Percentiles rank a stretch among this genome's conserved stretches.
Evolutionary conservation across 2,888 invertebrate genomes (phyloP).

Genomic region (Ophioninae sp.): DNA sequence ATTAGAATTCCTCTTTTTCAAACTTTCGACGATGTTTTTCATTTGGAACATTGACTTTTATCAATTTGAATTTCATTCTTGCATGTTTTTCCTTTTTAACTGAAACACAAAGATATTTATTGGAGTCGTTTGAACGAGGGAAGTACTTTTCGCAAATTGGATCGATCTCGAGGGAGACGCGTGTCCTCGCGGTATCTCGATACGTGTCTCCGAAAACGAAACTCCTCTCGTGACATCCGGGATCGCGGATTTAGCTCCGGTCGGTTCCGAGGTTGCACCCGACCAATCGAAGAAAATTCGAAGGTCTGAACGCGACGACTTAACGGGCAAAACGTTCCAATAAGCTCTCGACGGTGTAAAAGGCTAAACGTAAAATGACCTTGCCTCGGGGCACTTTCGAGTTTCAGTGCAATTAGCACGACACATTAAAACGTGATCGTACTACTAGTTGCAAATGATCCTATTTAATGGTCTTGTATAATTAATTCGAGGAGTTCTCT

Average conservation of each 20-base stretch:
- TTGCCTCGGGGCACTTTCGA: slow-evolving; percentile 52
- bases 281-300: slow-evolving; percentile 57
- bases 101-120: neutral
- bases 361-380: slow-evolving; percentile 46
- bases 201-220: slow-evolving; percentile 18
- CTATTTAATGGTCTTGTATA: slow-evolving; percentile 13
- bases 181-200: neutral
- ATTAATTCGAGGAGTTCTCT: slow-evolving; percentile 10
- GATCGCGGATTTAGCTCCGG: slow-evolving; percentile 49
- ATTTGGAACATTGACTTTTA: neutral
- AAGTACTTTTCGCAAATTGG: neutral
- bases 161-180: neutral
- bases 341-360: slow-evolving; percentile 36
- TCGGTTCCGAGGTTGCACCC: slow-evolving; percentile 21
- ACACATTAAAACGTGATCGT: slow-evolving; percentile 47
- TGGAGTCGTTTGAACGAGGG: neutral
- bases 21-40: neutral
- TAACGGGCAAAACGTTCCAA: slow-evolving; percentile 43
- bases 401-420: slow-evolving; percentile 55
- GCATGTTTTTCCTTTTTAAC: neutral
- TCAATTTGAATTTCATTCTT: neutral
- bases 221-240: slow-evolving; percentile 49
- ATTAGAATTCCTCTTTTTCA: neutral
- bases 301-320: slow-evolving; percentile 47
- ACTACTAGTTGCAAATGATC: slow-evolving; percentile 52